A percentile compares a stretch with the other conserved stretches of the same genome.
phyloP scores from a whole-genome alignment of 2,113 vertebrate genomes.

The Apodemus sylvaticus region DNA sequence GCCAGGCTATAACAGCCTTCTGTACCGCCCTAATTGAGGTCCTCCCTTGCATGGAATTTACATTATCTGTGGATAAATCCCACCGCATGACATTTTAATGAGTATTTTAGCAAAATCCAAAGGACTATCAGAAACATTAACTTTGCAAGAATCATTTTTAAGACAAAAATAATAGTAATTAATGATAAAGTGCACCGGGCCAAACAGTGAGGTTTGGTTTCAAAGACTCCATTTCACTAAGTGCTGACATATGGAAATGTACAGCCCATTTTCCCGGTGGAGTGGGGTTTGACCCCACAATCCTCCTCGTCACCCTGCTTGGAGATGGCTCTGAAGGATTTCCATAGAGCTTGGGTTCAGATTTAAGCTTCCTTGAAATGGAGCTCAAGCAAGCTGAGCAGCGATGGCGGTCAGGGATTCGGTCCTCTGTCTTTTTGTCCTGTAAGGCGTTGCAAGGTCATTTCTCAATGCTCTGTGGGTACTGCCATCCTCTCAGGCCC shows the following conservation, averaged over 20 bases:
- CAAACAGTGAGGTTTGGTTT: slow-evolving; percentile 3
- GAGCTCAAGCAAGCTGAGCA: background rate
- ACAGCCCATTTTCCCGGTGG: background rate
- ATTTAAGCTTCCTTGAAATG: background rate
- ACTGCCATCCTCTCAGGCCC: background rate
- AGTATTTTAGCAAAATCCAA: slow-evolving; percentile 55
- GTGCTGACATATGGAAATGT: background rate
- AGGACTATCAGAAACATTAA: slow-evolving; percentile 32
- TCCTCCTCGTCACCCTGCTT: background rate
- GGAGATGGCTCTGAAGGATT: background rate
- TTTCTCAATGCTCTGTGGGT: background rate
- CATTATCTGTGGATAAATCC: slow-evolving; percentile 52
- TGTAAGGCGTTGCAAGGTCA: background rate
- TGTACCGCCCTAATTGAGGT: slow-evolving; percentile 35
- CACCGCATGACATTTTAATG: slow-evolving; percentile 64
- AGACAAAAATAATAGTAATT: background rate
- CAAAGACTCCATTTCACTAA: background rate
- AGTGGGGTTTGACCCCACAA: background rate
- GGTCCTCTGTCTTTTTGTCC: background rate
- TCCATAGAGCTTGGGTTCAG: background rate
- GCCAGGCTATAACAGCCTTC: background rate
- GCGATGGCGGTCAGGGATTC: background rate
- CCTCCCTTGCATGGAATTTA: slow-evolving; percentile 39
- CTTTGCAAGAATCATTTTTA: background rate
- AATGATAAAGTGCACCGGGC: background rate